Evolutionary conservation across 2,888 invertebrate species (phyloP).

Genomic region (Rhyacophila evoluta): DNA sequence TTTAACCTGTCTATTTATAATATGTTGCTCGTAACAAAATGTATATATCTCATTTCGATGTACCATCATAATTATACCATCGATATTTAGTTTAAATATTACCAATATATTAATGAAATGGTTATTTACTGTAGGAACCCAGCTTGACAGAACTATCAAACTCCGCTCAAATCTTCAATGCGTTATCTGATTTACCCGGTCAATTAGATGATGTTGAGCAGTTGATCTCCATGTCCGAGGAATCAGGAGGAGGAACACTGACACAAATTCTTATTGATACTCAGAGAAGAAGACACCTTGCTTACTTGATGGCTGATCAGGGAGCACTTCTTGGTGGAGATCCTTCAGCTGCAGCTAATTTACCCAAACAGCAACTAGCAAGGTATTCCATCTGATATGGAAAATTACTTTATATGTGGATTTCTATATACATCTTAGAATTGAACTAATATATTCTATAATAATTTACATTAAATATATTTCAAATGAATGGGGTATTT

Average conservation of each 20-base stretch:
- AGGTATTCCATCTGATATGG: too few relatives aligned
- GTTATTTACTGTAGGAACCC: conserved; percentile 71
- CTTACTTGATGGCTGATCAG: conserved; percentile 97
- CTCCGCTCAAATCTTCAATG: conserved; percentile 98
- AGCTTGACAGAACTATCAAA: conserved; percentile 89
- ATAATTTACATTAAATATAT: too few relatives aligned
- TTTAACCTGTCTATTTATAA: too few relatives aligned
- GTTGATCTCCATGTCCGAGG: conserved; percentile 79
- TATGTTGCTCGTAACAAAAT: too few relatives aligned
- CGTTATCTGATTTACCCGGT: conserved; percentile 95
- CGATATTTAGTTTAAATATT: too few relatives aligned
- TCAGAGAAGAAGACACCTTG: conserved; percentile 90
- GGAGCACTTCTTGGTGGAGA: conserved; percentile 92
- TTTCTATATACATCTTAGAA: too few relatives aligned
- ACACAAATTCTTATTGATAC: conserved; percentile 89
- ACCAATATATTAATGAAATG: too few relatives aligned
- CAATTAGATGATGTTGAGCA: conserved; percentile 92
- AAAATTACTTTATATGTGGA: too few relatives aligned
- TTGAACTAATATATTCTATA: too few relatives aligned
- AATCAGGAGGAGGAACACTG: conserved; percentile 82
- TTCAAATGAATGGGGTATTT: too few relatives aligned
- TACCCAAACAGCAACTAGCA: conserved; percentile 92
- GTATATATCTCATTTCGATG: too few relatives aligned
- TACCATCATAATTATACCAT: too few relatives aligned
- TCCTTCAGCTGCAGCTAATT: conserved; percentile 88